These are phyloP conservation scores for Lepidocyrtoides sp. DNA, from an alignment of 2,888 invertebrate species.

Conservation along the genomic window DNA sequence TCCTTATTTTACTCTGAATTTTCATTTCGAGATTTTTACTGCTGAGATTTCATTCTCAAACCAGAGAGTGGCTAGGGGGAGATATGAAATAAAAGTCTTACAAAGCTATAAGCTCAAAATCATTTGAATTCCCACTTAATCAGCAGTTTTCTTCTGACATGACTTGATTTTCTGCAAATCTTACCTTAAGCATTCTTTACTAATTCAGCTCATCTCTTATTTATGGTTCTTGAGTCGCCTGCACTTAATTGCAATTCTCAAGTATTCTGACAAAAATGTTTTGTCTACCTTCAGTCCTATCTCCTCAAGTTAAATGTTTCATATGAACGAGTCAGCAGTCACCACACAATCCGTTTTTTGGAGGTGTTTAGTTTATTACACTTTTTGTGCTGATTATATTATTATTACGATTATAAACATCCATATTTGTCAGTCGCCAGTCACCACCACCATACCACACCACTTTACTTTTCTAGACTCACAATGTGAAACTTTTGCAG, in stretches of 20 bases:
- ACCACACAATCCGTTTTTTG: constrained; percentile 27
- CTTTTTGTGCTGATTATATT: constrained; percentile 22
- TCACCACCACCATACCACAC: constrained; percentile 7
- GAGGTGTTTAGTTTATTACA: constrained; percentile 54
- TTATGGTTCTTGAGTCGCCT: background rate
- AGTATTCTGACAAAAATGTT: constrained; percentile 1
- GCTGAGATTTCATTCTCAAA: background rate
- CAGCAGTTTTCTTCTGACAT: background rate
- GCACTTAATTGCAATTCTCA: background rate
- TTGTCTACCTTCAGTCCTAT: constrained; percentile 34
- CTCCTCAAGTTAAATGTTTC: background rate
- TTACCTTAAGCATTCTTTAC: background rate
- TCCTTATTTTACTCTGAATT: background rate
- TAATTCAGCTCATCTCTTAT: background rate
- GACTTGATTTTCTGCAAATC: background rate
- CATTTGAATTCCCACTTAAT: background rate
- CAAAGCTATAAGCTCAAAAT: no score
- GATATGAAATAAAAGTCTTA: background rate
- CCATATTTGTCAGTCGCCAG: constrained; percentile 51
- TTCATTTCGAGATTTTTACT: background rate
- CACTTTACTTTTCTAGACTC: background rate
- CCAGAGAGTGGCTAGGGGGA: background rate
- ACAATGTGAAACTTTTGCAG: background rate
- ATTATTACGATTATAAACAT: constrained; percentile 48
- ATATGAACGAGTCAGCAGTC: background rate